Percentiles rank a stretch among this genome's conserved stretches.
Conservation (phyloP, 37 sponge, comb jelly and placozoan species). For the Hexactinellida sp. region DNA sequence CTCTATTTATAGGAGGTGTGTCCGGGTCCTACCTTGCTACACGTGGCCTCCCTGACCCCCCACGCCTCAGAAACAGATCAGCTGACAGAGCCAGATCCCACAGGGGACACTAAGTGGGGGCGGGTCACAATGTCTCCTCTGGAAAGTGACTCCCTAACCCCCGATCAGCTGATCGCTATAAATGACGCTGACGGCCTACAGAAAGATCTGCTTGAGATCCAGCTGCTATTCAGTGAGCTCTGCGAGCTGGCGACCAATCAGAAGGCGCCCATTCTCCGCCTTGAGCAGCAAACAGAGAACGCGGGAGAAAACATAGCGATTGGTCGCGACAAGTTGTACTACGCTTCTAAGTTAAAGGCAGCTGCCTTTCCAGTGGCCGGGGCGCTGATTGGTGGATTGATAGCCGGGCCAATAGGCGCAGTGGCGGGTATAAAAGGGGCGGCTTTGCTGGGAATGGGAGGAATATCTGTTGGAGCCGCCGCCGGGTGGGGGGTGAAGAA, state of each 20-base stretch:
- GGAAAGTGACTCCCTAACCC: not conserved
- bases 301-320: not conserved
- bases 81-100: not conserved
- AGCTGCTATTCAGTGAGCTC: not conserved
- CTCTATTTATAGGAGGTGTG: not conserved
- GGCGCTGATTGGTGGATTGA: not conserved
- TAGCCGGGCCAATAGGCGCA: not conserved
- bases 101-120: not conserved
- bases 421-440: not conserved
- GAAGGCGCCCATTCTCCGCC: not conserved
- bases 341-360: not conserved
- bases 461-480: not conserved
- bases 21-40: not conserved
- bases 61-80: not conserved
- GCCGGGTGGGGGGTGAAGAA: not conserved
- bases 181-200: not conserved
- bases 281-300: not conserved
- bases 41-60: not conserved
- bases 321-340: not conserved
- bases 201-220: not conserved
- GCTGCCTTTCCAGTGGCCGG: not conserved
- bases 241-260: not conserved
- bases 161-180: not conserved
- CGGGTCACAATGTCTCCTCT: not conserved
- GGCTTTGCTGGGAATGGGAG: not conserved